Conservation (phyloP, 2,888 invertebrate species). For the Heliconius ethilla region DNA sequence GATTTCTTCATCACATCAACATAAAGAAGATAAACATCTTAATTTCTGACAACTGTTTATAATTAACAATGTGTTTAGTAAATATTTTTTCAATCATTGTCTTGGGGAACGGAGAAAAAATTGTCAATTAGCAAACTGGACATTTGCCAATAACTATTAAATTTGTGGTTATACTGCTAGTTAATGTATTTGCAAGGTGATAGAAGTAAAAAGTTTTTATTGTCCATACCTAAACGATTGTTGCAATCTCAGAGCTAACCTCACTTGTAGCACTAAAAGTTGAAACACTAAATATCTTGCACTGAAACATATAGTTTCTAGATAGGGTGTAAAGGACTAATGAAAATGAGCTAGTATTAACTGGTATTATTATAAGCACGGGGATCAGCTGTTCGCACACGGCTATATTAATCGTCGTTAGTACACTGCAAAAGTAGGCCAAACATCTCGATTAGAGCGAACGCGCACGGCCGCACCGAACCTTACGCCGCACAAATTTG, state of each 20-base stretch:
- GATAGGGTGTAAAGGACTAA: constrained; percentile 48
- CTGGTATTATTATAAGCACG: constrained; percentile 58
- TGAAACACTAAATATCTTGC: not conserved
- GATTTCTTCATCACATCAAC: not conserved
- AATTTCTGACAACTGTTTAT: constrained; percentile 17
- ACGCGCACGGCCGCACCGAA: constrained; percentile 63
- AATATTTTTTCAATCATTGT: constrained; percentile 23
- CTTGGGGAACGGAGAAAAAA: constrained; percentile 22
- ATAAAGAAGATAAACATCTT: constrained; percentile 6
- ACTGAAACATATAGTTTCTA: constrained; percentile 5
- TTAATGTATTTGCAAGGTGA: constrained; percentile 21
- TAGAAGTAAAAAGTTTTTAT: constrained; percentile 3
- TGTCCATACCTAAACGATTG: constrained; percentile 5
- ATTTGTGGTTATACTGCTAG: constrained; percentile 6
- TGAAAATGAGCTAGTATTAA: constrained; percentile 40
- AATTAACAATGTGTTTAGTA: constrained; percentile 26
- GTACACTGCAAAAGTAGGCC: constrained; percentile 77
- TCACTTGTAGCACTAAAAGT: constrained; percentile 14
- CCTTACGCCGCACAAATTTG: constrained; percentile 56
- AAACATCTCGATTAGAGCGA: constrained; percentile 72
- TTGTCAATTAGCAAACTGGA: constrained; percentile 39
- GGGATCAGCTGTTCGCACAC: constrained; percentile 79
- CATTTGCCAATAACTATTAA: constrained; percentile 33
- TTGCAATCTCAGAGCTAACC: constrained; percentile 11
- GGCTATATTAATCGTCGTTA: constrained; percentile 78